Conservation (phyloP, 2,888 invertebrate genomes). For the Meteorus cinctellus region DNA sequence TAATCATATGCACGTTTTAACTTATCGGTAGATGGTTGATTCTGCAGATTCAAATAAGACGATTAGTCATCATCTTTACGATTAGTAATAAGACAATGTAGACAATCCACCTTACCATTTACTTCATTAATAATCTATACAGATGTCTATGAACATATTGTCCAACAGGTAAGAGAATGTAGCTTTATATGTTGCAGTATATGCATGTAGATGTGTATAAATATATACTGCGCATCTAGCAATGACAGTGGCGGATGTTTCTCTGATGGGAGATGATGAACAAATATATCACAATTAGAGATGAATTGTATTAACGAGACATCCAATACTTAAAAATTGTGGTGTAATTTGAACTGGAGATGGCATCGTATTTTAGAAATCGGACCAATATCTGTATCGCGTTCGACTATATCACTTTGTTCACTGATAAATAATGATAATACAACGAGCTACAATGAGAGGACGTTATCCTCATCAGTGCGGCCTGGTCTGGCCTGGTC, state of each 20-base stretch:
- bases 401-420: not conserved
- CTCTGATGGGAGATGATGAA: not conserved
- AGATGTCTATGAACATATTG: not conserved
- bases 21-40: not conserved
- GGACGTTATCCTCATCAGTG: not conserved
- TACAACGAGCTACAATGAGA: not conserved
- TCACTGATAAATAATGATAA: not conserved
- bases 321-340: not conserved
- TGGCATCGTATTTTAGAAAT: not conserved
- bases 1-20: not conserved
- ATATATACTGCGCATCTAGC: not conserved
- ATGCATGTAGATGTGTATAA: not conserved
- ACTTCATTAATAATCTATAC: not conserved
- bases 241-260: not conserved
- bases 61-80: not conserved
- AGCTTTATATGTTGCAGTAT: too few relatives aligned
- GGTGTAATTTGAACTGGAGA: not conserved
- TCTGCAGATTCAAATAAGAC: not conserved
- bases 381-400: not conserved
- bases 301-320: not conserved
- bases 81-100: not conserved
- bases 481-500: not conserved
- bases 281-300: not conserved
- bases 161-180: not conserved
- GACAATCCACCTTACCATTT: constrained; percentile 1